Evolutionary conservation across 2,797 vertebrate species (phyloP), one percentile per base, ranked within the genome.

Genomic region (Chanos chanos): DNA sequence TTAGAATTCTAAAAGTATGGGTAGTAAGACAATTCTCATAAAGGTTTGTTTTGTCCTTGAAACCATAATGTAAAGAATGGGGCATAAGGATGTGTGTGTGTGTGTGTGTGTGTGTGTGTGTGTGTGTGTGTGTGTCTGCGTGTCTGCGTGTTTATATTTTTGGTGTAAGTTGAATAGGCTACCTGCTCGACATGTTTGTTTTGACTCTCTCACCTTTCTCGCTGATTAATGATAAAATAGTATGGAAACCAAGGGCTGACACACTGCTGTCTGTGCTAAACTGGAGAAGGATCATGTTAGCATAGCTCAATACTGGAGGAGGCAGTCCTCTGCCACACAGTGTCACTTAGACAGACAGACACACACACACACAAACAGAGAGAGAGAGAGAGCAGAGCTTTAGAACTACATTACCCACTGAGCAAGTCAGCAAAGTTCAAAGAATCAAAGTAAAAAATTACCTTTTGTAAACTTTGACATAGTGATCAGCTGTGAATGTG

Each of bases 261-360:
- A 82, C 39, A 1, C 80, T 89, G 81, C 79, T 71, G 74, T 94
- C 90, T 0, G 88, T 86, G 3, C 34, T 75, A 72, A 96, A 92
- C 19, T 61, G 80, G 33, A 94, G 75, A 43, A 91, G 54, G 91
- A 94, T 90, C 25, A 84, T 1, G 12, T 66, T 72, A 47, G 80
- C 77, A 52, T 80, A 83, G 78, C 91, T 94, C 56, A 92, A 65
- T 61, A 92, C 80, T 0, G 89, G 81, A 0, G 81, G 79, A 19
- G 90, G 90, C 0, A 82, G 1, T 0, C 6, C 48, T 66, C 73
- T 66, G 1, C 91, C 92, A 21, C 93, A 94, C 7, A 91, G 64
- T 21, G 77, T 75, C 13, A 79, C 92, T 95, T 16, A 10, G 61
- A 61, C 22, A 8, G 61, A 39, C 65, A 28, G 33, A 7, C n/a